Evolutionary conservation across 2,888 invertebrate genomes (phyloP).

Genomic region (Acanthosepion pharaonis): DNA sequence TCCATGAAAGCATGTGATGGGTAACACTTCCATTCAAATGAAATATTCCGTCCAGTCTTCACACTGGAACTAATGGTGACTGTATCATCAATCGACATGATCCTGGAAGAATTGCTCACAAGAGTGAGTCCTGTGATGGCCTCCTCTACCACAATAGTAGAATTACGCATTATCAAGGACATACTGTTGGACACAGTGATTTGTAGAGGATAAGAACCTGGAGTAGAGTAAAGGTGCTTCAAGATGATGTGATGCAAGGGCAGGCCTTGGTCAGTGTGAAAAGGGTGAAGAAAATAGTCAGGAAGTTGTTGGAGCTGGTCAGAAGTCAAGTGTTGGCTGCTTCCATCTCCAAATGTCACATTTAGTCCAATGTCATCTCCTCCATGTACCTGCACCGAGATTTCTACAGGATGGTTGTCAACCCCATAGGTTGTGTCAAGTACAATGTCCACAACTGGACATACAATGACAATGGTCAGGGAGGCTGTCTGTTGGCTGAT

Average conservation of each 20-base stretch:
- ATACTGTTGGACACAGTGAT: slow-evolving; percentile 64
- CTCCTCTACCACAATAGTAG: slow-evolving; percentile 56
- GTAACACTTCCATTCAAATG: slow-evolving; percentile 67
- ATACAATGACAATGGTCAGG: slow-evolving; percentile 57
- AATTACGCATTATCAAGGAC: slow-evolving; percentile 53
- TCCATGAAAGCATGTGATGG: not conserved
- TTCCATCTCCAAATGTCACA: slow-evolving; percentile 63
- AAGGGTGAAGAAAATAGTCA: not conserved
- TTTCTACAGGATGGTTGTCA: slow-evolving; percentile 55
- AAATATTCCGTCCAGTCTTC: slow-evolving; percentile 62
- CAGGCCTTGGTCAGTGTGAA: not conserved
- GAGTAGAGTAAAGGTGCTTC: slow-evolving; percentile 54
- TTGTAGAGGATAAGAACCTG: slow-evolving; percentile 61
- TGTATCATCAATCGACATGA: slow-evolving; percentile 54
- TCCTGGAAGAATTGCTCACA: slow-evolving; percentile 54
- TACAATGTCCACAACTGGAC: slow-evolving; percentile 56
- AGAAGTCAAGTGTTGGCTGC: slow-evolving; percentile 48
- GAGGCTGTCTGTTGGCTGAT: slow-evolving; percentile 56
- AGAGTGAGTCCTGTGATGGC: slow-evolving; percentile 60
- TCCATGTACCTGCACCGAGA: slow-evolving; percentile 57
- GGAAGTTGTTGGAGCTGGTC: slow-evolving; percentile 46
- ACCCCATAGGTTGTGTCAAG: slow-evolving; percentile 54
- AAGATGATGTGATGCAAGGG: slow-evolving; percentile 53
- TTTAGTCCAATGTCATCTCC: slow-evolving; percentile 56
- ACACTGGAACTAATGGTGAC: slow-evolving; percentile 63